Conservation (phyloP, 2,888 invertebrate species). For the Plebejus argus region DNA sequence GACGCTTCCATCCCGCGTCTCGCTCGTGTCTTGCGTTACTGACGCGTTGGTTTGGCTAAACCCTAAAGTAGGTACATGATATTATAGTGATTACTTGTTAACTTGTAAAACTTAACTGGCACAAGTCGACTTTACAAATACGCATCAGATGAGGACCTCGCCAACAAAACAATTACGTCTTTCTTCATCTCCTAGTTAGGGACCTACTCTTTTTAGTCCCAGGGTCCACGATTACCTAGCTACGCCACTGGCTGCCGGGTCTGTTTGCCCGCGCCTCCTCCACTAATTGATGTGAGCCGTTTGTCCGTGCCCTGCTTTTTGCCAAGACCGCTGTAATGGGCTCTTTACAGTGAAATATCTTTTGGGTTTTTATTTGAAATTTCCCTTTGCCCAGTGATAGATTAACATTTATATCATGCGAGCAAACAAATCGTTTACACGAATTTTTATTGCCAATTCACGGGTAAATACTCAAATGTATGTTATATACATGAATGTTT, state of each 20-base stretch:
- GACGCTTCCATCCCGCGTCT: too few relatives aligned
- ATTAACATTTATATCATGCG: constrained; percentile 31
- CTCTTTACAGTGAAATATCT: constrained; percentile 69
- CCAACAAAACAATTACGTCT: neutral
- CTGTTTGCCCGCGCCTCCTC: constrained; percentile 62
- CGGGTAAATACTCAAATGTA: neutral
- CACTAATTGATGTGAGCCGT: constrained; percentile 68
- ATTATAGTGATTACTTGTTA: too few relatives aligned
- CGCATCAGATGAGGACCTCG: too few relatives aligned
- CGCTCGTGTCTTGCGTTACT: too few relatives aligned
- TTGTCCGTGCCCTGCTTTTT: constrained; percentile 56
- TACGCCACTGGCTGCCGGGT: constrained; percentile 37
- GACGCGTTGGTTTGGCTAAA: too few relatives aligned
- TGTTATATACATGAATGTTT: neutral
- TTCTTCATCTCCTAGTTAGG: too few relatives aligned
- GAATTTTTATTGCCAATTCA: constrained; percentile 13
- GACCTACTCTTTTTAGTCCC: neutral
- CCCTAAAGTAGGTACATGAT: too few relatives aligned
- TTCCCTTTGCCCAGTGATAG: constrained; percentile 28
- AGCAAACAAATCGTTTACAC: constrained; percentile 13
- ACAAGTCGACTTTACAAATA: too few relatives aligned
- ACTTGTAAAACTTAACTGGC: too few relatives aligned
- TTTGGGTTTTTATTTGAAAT: constrained; percentile 46
- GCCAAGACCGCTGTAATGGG: constrained; percentile 63
- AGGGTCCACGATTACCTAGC: neutral